Percentiles rank a stretch among this genome's conserved stretches.
Conservation (phyloP, 2,797 vertebrate species). For the Psittacula derbiana region DNA sequence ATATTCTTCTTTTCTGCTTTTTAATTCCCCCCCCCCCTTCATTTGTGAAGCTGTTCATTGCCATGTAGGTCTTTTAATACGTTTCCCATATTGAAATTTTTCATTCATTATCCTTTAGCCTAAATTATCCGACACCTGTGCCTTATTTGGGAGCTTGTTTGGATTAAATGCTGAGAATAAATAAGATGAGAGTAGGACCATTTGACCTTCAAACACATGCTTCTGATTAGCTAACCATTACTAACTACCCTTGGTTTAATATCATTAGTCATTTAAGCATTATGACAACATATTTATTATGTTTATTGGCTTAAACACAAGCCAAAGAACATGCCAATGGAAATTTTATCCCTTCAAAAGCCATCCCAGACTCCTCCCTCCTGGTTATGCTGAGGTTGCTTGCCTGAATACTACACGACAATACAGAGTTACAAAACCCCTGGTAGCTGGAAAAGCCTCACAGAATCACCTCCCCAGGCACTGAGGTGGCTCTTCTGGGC, state of each 20-base stretch:
- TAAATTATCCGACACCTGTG: background rate
- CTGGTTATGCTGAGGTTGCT: background rate
- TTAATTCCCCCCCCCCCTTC: background rate
- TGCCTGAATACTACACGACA: background rate
- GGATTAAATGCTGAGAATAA: background rate
- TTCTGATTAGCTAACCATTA: constrained; percentile 47
- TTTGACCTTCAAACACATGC: constrained; percentile 4
- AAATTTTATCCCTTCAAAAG: background rate
- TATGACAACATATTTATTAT: constrained; percentile 23
- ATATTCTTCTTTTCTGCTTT: background rate
- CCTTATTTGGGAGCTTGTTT: background rate
- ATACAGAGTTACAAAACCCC: rapidly evolving
- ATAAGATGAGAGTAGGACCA: background rate
- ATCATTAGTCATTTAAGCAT: constrained; percentile 51
- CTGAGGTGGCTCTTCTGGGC: background rate
- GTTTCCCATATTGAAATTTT: background rate
- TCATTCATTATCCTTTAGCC: background rate
- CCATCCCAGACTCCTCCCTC: background rate
- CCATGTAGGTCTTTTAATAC: background rate
- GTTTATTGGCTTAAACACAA: constrained; percentile 40
- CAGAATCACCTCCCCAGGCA: background rate
- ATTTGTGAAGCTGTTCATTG: background rate
- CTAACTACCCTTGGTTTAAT: constrained; percentile 30
- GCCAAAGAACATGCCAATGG: background rate
- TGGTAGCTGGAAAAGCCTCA: background rate